Conservation (phyloP, 2,113 vertebrate species). For the Prinia subflava region DNA sequence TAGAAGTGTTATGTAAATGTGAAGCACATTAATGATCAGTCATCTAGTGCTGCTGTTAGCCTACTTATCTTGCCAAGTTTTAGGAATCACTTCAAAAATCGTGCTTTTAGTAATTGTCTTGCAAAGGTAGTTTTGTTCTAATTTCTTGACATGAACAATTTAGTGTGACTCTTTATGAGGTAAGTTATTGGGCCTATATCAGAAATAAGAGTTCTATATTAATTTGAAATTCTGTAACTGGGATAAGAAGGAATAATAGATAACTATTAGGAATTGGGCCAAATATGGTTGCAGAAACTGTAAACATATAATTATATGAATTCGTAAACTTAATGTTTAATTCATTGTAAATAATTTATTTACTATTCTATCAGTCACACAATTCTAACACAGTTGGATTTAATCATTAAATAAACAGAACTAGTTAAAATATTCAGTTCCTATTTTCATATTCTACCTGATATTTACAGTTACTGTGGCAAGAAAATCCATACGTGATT, state of each 20-base stretch:
- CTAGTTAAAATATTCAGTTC: background rate
- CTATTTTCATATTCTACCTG: background rate
- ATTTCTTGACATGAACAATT: background rate
- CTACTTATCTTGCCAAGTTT: background rate
- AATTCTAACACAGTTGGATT: background rate
- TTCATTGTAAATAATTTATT: background rate
- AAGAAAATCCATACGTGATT: background rate
- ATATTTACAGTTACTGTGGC: background rate
- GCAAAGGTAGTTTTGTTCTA: background rate
- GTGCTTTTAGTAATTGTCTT: background rate
- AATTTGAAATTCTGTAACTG: background rate
- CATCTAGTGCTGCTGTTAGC: background rate
- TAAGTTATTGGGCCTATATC: background rate
- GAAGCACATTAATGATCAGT: background rate
- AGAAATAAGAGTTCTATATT: background rate
- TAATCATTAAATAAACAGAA: background rate
- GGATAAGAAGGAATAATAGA: background rate
- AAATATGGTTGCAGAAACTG: background rate
- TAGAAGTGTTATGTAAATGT: background rate
- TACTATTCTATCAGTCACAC: background rate
- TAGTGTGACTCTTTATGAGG: background rate
- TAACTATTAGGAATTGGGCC: background rate
- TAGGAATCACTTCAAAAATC: background rate
- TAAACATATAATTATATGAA: background rate
- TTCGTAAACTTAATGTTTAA: background rate